Percentiles rank a stretch among this genome's conserved stretches.
phyloP scores from a whole-genome alignment of 2,888 invertebrate genomes.

The Dyspetes luteomarginatus region DNA sequence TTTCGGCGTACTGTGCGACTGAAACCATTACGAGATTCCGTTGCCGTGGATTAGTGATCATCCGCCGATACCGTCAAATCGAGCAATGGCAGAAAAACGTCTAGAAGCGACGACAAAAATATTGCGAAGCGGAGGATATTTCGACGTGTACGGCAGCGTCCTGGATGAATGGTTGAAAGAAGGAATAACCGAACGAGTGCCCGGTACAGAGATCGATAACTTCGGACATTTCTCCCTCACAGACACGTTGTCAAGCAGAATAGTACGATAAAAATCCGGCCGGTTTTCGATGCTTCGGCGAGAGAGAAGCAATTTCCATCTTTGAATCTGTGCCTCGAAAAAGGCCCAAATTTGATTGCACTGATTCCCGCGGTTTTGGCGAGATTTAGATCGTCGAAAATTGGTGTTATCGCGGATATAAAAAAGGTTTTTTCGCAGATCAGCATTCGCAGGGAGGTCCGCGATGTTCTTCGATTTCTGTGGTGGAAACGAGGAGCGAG shows the following conservation, averaged over 20 bases:
- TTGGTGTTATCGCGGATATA: constrained; percentile 67
- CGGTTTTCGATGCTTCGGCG: constrained; percentile 73
- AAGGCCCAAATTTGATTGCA: constrained; percentile 69
- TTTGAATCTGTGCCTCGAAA: constrained; percentile 70
- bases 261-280: constrained; percentile 67
- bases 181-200: constrained; percentile 2
- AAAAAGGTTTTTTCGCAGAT: constrained; percentile 68
- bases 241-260: constrained; percentile 60
- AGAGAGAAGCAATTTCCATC: constrained; percentile 65
- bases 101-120: background rate
- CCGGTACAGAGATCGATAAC: background rate
- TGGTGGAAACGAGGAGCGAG: constrained; percentile 64
- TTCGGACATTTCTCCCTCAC: constrained; percentile 61
- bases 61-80: background rate
- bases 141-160: background rate
- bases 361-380: constrained; percentile 63
- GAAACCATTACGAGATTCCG: constrained; percentile 12
- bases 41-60: background rate
- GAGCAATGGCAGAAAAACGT: background rate
- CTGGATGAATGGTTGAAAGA: background rate
- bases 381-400: constrained; percentile 63
- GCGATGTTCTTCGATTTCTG: constrained; percentile 69
- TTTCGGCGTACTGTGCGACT: constrained; percentile 7
- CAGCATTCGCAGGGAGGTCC: constrained; percentile 56
- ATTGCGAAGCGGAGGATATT: background rate